Evolutionary conservation across 2,888 invertebrate genomes (phyloP), one percentile per base, ranked within the genome.

Genomic region (Heteropelma amictum): DNA sequence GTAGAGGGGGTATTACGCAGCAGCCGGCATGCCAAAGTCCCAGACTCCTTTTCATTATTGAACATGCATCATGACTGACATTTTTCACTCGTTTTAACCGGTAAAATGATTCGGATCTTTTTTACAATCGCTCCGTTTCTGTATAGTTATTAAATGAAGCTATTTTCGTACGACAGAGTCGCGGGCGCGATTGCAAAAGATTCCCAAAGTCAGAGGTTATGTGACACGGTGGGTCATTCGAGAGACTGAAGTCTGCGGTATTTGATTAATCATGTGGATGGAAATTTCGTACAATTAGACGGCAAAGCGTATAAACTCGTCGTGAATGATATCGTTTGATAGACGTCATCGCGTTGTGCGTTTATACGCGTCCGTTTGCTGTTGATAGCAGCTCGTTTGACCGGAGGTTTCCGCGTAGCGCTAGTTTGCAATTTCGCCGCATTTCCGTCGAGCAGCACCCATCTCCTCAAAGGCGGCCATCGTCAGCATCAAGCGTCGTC

Each of bases 401-500:
- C 67, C 51, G 75, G 72, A 71, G 23, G 10, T n/a, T n/a, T n/a
- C 23, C 23, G 23, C 14, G 8, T 7, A 10, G 28, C 23, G 0
- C 3, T 21, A n/a, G 47, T 63, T 63, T 26, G 12, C 23, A 6
- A 23, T 58, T 58, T n/a, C 19, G 12, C 51, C 67, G 51, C 51
- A 53, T 14, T 63, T 76, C 72, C 68, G 63, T 26, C 21, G 35
- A 23, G 76, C 67, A 64, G 72, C 65, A 68, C 60, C 51, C 3
- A 5, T 53, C 49, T 63, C 68, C 72, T 72, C 63, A 67, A 8
- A 58, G 35, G 35, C 56, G 38, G 56, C 51, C 19, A 63, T 51
- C 17, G 63, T 58, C 58, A 68, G 76, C 76, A 72, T 76, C 76
- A 45, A n/a, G n/a, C n/a, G n/a, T n/a, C n/a, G 23, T 68, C 40